Percentiles rank a stretch among this genome's conserved stretches.
These are phyloP conservation scores for Lycodopsis pacificus DNA, from an alignment of 2,797 vertebrate genomes.

Conservation along the genomic window DNA sequence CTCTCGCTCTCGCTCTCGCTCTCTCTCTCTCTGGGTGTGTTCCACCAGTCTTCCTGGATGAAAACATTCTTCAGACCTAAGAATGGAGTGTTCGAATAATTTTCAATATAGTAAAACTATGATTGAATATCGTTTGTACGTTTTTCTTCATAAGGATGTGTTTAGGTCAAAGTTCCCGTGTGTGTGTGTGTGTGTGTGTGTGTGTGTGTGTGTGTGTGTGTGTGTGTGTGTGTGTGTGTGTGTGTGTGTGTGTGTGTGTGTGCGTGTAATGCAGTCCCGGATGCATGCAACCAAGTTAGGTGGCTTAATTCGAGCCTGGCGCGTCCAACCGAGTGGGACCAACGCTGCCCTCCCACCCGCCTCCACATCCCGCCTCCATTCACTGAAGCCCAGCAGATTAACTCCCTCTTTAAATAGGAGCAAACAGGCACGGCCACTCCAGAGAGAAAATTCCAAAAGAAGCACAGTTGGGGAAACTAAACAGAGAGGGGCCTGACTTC, in stretches of 20 bases:
- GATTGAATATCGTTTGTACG: neutral
- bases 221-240: neutral
- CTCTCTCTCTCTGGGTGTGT: conserved; percentile 7
- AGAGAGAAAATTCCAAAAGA: conserved; percentile 41
- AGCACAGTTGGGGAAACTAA: conserved; percentile 38
- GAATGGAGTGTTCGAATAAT: neutral
- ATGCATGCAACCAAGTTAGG: conserved; percentile 36
- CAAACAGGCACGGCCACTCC: conserved; percentile 46
- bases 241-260: neutral
- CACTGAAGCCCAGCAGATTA: conserved; percentile 70
- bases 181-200: neutral
- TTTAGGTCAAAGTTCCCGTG: conserved; percentile 9
- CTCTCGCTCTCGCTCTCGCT: neutral
- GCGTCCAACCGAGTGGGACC: conserved; percentile 56
- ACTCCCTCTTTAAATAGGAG: conserved; percentile 67
- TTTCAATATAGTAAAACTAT: neutral
- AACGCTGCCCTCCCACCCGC: conserved; percentile 26
- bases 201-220: too few species aligned
- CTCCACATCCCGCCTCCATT: conserved; percentile 61
- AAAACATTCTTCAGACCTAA: neutral
- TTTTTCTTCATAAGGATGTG: neutral
- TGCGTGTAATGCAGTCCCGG: neutral
- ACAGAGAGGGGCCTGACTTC: conserved; percentile 18
- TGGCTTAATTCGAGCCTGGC: conserved; percentile 55
- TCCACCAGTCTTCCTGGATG: neutral